Evolutionary conservation across 2,888 invertebrate genomes (phyloP).

Genomic region (Apotomis capreana): DNA sequence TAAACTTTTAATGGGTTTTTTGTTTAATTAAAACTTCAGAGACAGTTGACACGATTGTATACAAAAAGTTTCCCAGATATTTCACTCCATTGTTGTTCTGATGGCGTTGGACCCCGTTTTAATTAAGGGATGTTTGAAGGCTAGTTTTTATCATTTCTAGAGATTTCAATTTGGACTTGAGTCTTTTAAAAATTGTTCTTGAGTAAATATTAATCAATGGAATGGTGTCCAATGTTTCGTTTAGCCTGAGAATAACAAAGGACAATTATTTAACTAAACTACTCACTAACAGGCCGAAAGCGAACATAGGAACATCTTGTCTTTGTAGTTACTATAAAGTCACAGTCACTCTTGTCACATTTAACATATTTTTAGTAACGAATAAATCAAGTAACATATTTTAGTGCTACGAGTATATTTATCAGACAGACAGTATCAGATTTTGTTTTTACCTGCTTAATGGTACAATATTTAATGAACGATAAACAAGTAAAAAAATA

Average conservation of each 20-base stretch:
- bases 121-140: constrained; percentile 17
- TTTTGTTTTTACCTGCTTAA: no score
- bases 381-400: no score
- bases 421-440: no score
- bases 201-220: background rate
- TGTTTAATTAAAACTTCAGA: constrained; percentile 34
- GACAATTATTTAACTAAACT: background rate
- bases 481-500: no score
- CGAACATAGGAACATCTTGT: no score
- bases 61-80: constrained; percentile 5
- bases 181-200: constrained; percentile 10
- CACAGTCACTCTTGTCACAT: no score
- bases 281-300: background rate
- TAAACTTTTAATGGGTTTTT: constrained; percentile 29
- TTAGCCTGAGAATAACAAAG: background rate
- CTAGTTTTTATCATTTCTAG: constrained; percentile 17
- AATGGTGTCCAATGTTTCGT: background rate
- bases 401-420: no score
- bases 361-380: no score
- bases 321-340: no score
- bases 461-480: no score
- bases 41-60: constrained; percentile 6
- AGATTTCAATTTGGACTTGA: constrained; percentile 12
- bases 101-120: constrained; percentile 3
- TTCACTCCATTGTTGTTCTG: constrained; percentile 18